Base-by-base conservation (phyloP, 2,113 vertebrate genomes). In the Carollia perspicillata region DNA sequence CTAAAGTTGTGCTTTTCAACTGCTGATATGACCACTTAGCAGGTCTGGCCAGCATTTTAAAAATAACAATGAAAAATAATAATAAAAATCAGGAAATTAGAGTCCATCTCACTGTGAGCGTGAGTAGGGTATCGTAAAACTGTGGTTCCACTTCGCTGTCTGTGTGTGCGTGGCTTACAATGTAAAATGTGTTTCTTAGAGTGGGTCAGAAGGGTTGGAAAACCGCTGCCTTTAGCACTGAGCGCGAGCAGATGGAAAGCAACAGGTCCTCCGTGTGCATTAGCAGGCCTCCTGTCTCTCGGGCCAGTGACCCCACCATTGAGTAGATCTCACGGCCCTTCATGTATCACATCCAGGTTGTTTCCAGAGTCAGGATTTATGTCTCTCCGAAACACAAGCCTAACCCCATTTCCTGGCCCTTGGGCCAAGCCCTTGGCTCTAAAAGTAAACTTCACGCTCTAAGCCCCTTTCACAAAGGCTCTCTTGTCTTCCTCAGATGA, bases 281-380 rank as follows among this genome's bases (percentile, higher is more conserved):
- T 78, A 84, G 63, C 71, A 89, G 58, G n/a, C 44, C 96, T 78
- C 80, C 75, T 40, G 12, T 33, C 22, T 85, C 68, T 85, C 51
- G 77, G 84, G 44, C 35, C 84, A 69, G 35, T n/a, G 85, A 83
- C 84, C 53, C 83, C 42, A 55, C 17, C n/a, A 23, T 0, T 83
- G 84, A 85, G 77, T 44, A 33, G 35, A 95, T 93, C 93, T 97
- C 95, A 86, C 23, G 93, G 92, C 9, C n/a, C 69, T 47, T 96
- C 95, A 91, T 96, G 79, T 96, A 51, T 40, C 91, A 68, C 58
- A 83, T 53, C 90, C 75, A 53, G 37, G 42, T 65, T 91, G 72
- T 89, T 85, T 90, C 72, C 81, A 84, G 26, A 83, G 60, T 81
- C n/a, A 33, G 81, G 89, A 71, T 97, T 97, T 95, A 93, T 93